Conservation (phyloP, 2,888 invertebrate species). For the Clostera curtula region DNA sequence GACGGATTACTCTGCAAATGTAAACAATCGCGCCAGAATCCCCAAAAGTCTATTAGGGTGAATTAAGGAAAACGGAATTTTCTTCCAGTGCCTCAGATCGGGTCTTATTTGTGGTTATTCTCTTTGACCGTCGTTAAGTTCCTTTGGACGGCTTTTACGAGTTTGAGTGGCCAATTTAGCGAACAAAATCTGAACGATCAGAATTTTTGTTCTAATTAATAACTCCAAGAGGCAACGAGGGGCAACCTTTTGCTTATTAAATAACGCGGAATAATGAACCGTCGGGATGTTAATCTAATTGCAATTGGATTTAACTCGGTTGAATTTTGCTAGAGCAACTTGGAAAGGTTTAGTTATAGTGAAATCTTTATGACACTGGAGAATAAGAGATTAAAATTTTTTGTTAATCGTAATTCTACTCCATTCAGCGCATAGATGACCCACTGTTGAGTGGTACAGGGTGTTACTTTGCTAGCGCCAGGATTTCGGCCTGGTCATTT, state of each 20-base stretch:
- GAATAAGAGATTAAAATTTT: too few species aligned
- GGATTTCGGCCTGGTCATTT: too few species aligned
- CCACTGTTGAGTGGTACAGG: too few species aligned
- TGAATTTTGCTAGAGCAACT: slow-evolving; percentile 15
- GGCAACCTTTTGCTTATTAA: slow-evolving; percentile 53
- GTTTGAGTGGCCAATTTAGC: slow-evolving; percentile 72
- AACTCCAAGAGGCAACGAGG: slow-evolving; percentile 50
- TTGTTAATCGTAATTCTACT: too few species aligned
- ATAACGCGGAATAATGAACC: slow-evolving; percentile 54
- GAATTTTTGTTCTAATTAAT: slow-evolving; percentile 73
- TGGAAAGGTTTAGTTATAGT: slow-evolving; percentile 3
- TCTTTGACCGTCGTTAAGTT: slow-evolving; percentile 75
- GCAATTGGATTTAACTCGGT: slow-evolving; percentile 29
- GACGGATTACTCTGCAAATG: slow-evolving; percentile 54
- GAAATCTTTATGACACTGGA: slow-evolving; percentile 8
- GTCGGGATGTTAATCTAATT: slow-evolving; percentile 44
- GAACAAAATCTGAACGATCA: slow-evolving; percentile 70
- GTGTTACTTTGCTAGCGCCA: too few species aligned
- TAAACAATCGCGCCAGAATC: slow-evolving; percentile 57
- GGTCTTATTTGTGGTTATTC: slow-evolving; percentile 74
- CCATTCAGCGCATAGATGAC: too few species aligned
- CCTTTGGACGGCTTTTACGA: slow-evolving; percentile 69
- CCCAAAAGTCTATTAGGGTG: slow-evolving; percentile 61
- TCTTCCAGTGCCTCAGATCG: slow-evolving; percentile 64
- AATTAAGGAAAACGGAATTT: slow-evolving; percentile 71